These are phyloP conservation scores for Petrolisthes cinctipes DNA, from an alignment of 2,888 invertebrate genomes.

Conservation along the genomic window DNA sequence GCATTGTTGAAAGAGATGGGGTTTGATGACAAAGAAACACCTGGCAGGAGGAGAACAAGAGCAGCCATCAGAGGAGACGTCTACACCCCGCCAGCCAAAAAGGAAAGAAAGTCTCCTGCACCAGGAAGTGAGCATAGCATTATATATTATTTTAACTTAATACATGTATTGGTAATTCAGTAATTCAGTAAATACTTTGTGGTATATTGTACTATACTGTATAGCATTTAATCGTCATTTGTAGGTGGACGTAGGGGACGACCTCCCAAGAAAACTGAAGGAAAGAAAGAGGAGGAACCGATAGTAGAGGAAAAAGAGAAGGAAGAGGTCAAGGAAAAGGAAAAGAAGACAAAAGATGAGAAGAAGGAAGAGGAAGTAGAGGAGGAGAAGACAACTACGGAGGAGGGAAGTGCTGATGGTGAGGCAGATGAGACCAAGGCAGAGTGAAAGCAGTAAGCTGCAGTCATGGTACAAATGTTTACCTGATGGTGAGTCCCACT, in stretches of 20 bases:
- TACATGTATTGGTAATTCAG: too few relatives aligned
- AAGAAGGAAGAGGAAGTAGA: conserved; percentile 3
- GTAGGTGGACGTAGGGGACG: conserved; percentile 52
- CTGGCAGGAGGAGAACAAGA: conserved; percentile 54
- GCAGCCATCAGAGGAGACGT: conserved; percentile 48
- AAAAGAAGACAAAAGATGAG: neutral
- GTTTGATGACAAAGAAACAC: conserved; percentile 54
- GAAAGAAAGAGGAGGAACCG: conserved; percentile 39
- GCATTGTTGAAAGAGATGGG: conserved; percentile 58
- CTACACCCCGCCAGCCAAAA: conserved; percentile 53
- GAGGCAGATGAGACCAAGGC: conserved; percentile 41
- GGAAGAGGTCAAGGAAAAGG: conserved; percentile 13
- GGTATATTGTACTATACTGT: too few relatives aligned
- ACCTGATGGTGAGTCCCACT: conserved; percentile 49
- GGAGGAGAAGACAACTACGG: neutral
- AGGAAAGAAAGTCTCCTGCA: conserved; percentile 47
- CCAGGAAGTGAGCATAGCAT: conserved; percentile 50
- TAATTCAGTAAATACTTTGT: too few relatives aligned
- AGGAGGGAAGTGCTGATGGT: conserved; percentile 31
- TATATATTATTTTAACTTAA: too few relatives aligned
- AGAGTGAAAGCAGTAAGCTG: conserved; percentile 37
- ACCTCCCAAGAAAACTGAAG: conserved; percentile 52
- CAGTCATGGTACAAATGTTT: conserved; percentile 55
- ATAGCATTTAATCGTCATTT: neutral
- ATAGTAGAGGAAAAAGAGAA: conserved; percentile 28